A percentile compares a stretch with the other conserved stretches of the same genome.
phyloP scores from a whole-genome alignment of 2,113 vertebrate genomes.

The Perca fluviatilis region DNA sequence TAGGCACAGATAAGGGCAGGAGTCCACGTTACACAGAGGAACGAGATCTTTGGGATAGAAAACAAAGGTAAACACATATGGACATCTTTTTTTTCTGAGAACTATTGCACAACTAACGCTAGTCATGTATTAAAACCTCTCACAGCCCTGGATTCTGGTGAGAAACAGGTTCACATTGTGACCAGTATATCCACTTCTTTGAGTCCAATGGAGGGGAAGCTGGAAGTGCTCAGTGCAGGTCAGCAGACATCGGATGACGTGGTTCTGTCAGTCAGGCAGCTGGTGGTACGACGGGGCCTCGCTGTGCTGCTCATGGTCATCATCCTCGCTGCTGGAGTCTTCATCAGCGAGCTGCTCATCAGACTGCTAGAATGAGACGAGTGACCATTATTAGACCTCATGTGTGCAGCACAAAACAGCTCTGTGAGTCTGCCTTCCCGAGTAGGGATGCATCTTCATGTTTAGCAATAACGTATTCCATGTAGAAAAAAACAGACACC shows the following conservation, averaged over 20 bases:
- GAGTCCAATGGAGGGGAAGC: conserved; percentile 10
- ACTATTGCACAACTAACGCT: background rate
- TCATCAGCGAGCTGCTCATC: conserved; percentile 70
- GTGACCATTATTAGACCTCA: conserved; percentile 28
- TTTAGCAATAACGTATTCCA: background rate
- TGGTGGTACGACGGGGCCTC: conserved; percentile 74
- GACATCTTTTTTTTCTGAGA: background rate
- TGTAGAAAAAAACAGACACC: background rate
- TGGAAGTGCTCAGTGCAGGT: conserved; percentile 26
- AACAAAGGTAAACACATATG: conserved; percentile 34
- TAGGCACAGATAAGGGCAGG: conserved; percentile 66
- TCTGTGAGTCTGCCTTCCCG: background rate
- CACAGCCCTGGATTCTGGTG: conserved; percentile 12
- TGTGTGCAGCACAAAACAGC: background rate
- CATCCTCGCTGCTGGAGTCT: conserved; percentile 74
- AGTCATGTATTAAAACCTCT: background rate
- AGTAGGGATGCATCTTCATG: background rate
- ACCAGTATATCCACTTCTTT: background rate
- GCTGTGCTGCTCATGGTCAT: conserved; percentile 72
- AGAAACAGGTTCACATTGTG: background rate
- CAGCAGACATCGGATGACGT: conserved; percentile 12
- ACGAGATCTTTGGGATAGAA: conserved; percentile 26
- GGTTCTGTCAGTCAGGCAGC: conserved; percentile 71
- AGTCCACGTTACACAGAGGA: conserved; percentile 29
- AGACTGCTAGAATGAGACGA: conserved; percentile 49